These are phyloP conservation scores for Cephalopterus ornatus DNA, from an alignment of 2,113 vertebrate genomes.

Conservation along the genomic window DNA sequence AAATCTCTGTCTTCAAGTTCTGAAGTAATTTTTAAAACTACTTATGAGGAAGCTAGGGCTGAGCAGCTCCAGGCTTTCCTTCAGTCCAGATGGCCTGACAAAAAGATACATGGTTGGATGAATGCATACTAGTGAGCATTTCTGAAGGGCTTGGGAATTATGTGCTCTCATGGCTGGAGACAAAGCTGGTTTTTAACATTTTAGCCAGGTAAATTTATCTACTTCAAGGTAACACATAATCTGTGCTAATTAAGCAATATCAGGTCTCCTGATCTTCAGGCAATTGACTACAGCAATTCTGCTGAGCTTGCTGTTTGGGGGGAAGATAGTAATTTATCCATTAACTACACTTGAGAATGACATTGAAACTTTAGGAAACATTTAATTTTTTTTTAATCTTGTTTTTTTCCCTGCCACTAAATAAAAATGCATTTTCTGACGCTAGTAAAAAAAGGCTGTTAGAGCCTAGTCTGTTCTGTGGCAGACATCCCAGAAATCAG, in stretches of 20 bases:
- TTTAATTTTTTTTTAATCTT: conserved; percentile 1
- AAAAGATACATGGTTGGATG: not conserved
- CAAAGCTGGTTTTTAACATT: conserved; percentile 25
- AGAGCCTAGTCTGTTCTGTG: not conserved
- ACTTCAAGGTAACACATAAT: conserved; percentile 27
- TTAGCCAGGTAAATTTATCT: conserved; percentile 52
- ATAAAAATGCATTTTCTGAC: conserved; percentile 52
- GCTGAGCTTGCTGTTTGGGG: conserved; percentile 43
- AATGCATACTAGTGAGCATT: not conserved
- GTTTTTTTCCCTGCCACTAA: conserved; percentile 24
- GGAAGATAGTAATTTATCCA: conserved; percentile 59
- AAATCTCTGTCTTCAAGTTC: not conserved
- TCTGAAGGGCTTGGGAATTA: not conserved
- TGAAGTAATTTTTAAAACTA: not conserved
- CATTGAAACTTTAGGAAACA: conserved; percentile 40
- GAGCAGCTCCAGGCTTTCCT: not conserved
- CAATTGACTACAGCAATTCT: conserved; percentile 18
- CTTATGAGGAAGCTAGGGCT: not conserved
- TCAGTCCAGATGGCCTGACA: not conserved
- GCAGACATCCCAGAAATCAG: not conserved
- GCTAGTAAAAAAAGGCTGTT: not conserved
- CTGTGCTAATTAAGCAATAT: conserved; percentile 69
- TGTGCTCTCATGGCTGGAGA: not conserved
- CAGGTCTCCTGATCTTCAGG: conserved; percentile 54
- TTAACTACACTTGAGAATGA: conserved; percentile 56